Evolutionary conservation across 23 tunicate genomes (phyloP).

Genomic region (Trididemnum miniatum): DNA sequence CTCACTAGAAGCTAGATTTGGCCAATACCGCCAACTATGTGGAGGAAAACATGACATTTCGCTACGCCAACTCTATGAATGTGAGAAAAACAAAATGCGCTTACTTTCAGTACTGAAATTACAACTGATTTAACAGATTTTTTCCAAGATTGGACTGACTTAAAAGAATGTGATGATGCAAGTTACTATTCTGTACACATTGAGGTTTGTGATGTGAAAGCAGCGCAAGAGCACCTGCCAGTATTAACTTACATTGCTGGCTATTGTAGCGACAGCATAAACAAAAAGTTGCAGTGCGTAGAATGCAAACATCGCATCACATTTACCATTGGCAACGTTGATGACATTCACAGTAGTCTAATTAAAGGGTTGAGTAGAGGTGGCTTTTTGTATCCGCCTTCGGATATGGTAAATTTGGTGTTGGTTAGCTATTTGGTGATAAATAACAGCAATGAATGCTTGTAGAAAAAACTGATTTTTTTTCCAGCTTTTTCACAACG

Average conservation of each 20-base stretch:
- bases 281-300: background rate
- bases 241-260: slow-evolving; percentile 1
- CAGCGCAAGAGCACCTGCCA: background rate
- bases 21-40: background rate
- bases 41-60: background rate
- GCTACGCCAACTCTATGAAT: background rate
- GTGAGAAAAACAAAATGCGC: slow-evolving; percentile 6
- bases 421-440: background rate
- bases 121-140: background rate
- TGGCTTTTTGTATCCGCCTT: background rate
- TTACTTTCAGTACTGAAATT: background rate
- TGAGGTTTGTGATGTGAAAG: background rate
- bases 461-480: too few species aligned
- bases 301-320: background rate
- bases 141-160: background rate
- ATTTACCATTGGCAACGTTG: background rate
- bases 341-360: background rate
- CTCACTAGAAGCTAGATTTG: too few species aligned
- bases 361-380: background rate
- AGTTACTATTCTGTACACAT: background rate
- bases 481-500: background rate
- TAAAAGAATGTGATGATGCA: background rate
- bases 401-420: background rate
- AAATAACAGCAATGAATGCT: too few species aligned
- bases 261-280: background rate